Percentiles rank a stretch among this genome's conserved stretches.
These are phyloP conservation scores for Cantharis nigra DNA, from an alignment of 2,888 invertebrate species.

Conservation along the genomic window DNA sequence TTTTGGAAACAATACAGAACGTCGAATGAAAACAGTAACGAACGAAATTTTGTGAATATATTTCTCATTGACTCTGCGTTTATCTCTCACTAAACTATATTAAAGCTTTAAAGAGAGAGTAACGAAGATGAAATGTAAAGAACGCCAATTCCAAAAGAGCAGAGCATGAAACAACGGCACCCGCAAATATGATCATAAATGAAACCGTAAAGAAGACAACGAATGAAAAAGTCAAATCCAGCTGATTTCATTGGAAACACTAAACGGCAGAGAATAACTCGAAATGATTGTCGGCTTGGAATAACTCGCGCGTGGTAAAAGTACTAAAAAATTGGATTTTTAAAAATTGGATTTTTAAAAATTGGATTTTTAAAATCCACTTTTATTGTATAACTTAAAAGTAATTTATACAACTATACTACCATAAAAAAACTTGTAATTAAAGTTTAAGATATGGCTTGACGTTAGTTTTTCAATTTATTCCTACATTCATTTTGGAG, in stretches of 20 bases:
- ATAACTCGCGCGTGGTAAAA: conserved; percentile 25
- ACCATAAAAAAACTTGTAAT: not conserved
- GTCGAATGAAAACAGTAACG: conserved; percentile 28
- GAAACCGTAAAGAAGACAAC: conserved; percentile 36
- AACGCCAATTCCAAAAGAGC: conserved; percentile 18
- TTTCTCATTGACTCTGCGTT: conserved; percentile 15
- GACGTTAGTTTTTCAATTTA: not conserved
- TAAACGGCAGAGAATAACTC: conserved; percentile 37
- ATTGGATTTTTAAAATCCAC: conserved; percentile 18
- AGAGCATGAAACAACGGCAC: conserved; percentile 29
- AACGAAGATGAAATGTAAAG: conserved; percentile 21
- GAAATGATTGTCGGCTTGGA: conserved; percentile 29
- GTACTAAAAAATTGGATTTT: not conserved
- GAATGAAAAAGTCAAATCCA: conserved; percentile 39
- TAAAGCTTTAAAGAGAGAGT: conserved; percentile 16
- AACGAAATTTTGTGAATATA: conserved; percentile 19
- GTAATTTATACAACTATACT: not conserved
- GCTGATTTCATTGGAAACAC: conserved; percentile 42
- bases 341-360: conserved; percentile 24
- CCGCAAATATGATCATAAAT: conserved; percentile 36
- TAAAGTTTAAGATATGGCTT: not conserved
- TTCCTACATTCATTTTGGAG: not conserved
- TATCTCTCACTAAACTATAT: conserved; percentile 25
- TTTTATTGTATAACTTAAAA: not conserved
- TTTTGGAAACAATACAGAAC: conserved; percentile 37